Percentiles rank a stretch among this genome's conserved stretches.
phyloP scores from a whole-genome alignment of 2,888 invertebrate genomes.

The Gordius sp. region DNA sequence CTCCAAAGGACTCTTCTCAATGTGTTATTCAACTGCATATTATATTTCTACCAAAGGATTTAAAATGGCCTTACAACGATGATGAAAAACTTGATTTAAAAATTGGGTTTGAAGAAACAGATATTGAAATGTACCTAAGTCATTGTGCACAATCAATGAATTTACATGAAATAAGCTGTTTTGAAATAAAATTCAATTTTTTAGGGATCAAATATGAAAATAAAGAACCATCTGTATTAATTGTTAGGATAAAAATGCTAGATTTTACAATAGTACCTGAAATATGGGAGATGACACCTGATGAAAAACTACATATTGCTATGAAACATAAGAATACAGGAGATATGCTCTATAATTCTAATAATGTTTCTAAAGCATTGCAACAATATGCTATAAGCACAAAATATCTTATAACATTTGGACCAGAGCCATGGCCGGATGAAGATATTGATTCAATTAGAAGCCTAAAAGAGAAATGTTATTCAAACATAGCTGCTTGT shows the following conservation, averaged over 20 bases:
- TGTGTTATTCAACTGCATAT: neutral
- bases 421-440: conserved; percentile 12
- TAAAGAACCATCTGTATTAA: conserved; percentile 2
- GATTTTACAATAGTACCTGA: neutral
- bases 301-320: conserved; percentile 6
- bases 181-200: neutral
- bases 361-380: conserved; percentile 6
- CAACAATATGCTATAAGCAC: conserved; percentile 2
- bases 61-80: neutral
- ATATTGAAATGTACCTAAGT: neutral
- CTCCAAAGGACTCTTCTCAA: neutral
- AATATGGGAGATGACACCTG: conserved; percentile 16
- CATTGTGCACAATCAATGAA: conserved; percentile 10
- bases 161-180: neutral
- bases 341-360: neutral
- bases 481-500: conserved; percentile 16
- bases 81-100: neutral
- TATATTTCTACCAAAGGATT: neutral
- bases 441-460: conserved; percentile 6
- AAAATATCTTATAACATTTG: conserved; percentile 14
- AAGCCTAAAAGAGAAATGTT: neutral
- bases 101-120: conserved; percentile 6
- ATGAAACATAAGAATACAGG: conserved; percentile 5
- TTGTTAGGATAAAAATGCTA: neutral
- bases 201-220: neutral